These are phyloP conservation scores for Nebria brevicollis DNA, from an alignment of 2,888 invertebrate species.

Conservation along the genomic window DNA sequence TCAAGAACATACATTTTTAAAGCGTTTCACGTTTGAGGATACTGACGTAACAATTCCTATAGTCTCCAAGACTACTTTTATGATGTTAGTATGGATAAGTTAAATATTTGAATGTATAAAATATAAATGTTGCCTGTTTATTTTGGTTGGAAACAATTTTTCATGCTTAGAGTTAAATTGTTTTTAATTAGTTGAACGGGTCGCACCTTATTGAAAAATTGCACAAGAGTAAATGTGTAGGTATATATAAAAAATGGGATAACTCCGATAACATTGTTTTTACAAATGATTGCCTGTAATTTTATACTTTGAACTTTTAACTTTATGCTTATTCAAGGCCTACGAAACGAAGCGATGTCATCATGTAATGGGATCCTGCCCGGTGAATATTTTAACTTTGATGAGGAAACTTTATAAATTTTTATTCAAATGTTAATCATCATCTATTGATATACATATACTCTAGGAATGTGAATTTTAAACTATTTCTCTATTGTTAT, in stretches of 20 bases:
- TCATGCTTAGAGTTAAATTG: not conserved
- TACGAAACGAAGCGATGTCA: conserved; percentile 2
- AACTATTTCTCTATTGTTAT: too few relatives aligned
- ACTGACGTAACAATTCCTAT: too few relatives aligned
- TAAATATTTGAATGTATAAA: too few relatives aligned
- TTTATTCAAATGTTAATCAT: not conserved
- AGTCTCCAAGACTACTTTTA: too few relatives aligned
- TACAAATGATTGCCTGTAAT: conserved; percentile 15
- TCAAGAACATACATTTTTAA: too few relatives aligned
- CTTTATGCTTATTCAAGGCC: conserved; percentile 26
- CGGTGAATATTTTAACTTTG: not conserved
- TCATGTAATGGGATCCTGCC: not conserved
- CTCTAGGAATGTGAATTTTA: too few relatives aligned
- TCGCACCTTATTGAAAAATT: not conserved
- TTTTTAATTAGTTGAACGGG: not conserved
- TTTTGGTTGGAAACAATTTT: too few relatives aligned
- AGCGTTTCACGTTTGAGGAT: too few relatives aligned
- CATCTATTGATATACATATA: too few relatives aligned
- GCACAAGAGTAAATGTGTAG: not conserved
- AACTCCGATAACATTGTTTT: conserved; percentile 15
- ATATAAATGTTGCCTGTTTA: too few relatives aligned
- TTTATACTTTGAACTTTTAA: conserved; percentile 24
- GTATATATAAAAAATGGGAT: not conserved
- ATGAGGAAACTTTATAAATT: conserved; percentile 5
- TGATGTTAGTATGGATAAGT: too few relatives aligned